Percentiles rank a stretch among this genome's conserved stretches.
Evolutionary conservation across 2,113 vertebrate species (phyloP).

Genomic region (Tyto alba): DNA sequence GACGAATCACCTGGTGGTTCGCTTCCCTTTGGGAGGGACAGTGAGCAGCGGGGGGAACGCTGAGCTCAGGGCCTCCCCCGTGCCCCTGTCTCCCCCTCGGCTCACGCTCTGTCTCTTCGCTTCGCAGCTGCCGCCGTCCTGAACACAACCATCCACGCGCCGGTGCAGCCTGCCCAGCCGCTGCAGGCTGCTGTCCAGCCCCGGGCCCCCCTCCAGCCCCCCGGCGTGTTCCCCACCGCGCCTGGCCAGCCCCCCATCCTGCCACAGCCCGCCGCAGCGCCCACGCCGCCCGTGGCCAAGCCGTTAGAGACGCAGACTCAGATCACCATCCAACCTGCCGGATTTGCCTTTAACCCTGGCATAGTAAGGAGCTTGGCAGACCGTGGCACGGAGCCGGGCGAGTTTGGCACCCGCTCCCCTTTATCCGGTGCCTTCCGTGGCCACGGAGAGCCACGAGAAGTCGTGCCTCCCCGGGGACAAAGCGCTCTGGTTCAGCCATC

Average conservation of each 20-base stretch:
- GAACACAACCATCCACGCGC: slow-evolving; percentile 80
- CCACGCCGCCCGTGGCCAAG: slow-evolving; percentile 65
- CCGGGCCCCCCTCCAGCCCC: slow-evolving; percentile 76
- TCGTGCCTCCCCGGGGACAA: fast-evolving
- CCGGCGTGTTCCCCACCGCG: slow-evolving; percentile 55
- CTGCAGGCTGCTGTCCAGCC: slow-evolving; percentile 56
- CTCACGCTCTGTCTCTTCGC: background rate
- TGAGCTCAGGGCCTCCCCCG: fast-evolving
- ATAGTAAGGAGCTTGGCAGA: slow-evolving; percentile 78
- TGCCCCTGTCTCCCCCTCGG: fast-evolving
- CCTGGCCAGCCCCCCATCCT: slow-evolving; percentile 70
- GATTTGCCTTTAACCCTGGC: slow-evolving; percentile 89
- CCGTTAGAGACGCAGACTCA: slow-evolving; percentile 69
- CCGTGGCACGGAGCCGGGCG: fast-evolving
- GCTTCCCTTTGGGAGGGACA: background rate
- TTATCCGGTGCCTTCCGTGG: background rate
- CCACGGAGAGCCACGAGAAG: background rate
- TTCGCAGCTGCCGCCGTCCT: slow-evolving; percentile 83
- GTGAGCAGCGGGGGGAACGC: fast-evolving
- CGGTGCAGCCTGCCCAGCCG: slow-evolving; percentile 74
- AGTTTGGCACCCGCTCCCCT: background rate
- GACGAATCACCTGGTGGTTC: background rate
- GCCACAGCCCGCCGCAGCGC: slow-evolving; percentile 66
- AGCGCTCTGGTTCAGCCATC: background rate
- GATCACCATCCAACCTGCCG: slow-evolving; percentile 83